phyloP scores from a whole-genome alignment of 2,888 invertebrate species.

The Piscicola geometra region DNA sequence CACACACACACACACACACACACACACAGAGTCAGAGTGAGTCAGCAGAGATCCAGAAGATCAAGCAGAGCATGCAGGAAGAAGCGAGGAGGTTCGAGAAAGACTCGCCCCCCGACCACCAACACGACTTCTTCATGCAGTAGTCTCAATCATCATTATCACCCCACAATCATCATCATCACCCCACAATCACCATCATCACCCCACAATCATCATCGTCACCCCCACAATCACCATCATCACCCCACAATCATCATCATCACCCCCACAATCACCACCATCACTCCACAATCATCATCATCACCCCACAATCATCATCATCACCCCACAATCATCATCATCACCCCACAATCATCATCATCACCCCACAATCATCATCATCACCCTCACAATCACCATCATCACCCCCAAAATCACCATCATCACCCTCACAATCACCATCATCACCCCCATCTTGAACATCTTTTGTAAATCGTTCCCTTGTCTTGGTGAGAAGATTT shows the following conservation, averaged over 20 bases:
- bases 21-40: constrained; percentile 64
- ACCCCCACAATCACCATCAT: background rate
- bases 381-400: no score
- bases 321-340: no score
- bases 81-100: constrained; percentile 81
- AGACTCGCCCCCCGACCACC: constrained; percentile 45
- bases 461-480: no score
- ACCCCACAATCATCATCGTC: background rate
- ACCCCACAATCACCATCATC: background rate
- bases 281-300: background rate
- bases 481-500: background rate
- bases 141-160: constrained; percentile 32
- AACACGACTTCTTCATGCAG: constrained; percentile 44
- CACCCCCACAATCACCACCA: constrained; percentile 3
- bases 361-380: no score
- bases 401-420: no score
- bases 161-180: background rate
- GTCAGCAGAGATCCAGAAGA: constrained; percentile 98
- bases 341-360: no score
- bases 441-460: no score
- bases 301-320: background rate
- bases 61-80: constrained; percentile 99
- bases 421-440: no score
- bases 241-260: background rate
- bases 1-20: background rate